A percentile compares a stretch with the other conserved stretches of the same genome.
Evolutionary conservation across 2,797 vertebrate species (phyloP).

Genomic region (Pseudomugil tenellus): DNA sequence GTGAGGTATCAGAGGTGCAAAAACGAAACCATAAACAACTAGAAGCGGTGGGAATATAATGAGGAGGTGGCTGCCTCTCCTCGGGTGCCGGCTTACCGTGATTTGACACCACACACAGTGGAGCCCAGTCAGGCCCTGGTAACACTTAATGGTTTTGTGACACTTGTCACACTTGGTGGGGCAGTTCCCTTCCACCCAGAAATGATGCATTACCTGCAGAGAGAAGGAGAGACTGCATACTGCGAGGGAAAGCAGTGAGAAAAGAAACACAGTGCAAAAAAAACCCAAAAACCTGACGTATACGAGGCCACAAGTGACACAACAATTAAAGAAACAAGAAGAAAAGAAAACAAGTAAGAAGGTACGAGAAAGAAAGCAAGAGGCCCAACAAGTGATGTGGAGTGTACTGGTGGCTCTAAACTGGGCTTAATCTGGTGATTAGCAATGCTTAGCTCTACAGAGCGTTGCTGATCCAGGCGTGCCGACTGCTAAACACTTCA

Average conservation of each 20-base stretch:
- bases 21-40: constrained; percentile 67
- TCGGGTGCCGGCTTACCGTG: constrained; percentile 85
- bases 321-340: constrained; percentile 39
- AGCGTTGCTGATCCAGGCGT: constrained; percentile 65
- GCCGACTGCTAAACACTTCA: constrained; percentile 68
- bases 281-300: constrained; percentile 57
- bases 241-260: constrained; percentile 54
- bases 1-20: constrained; percentile 64
- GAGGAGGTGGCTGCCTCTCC: constrained; percentile 70
- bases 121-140: constrained; percentile 94
- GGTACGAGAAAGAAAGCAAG: constrained; percentile 2
- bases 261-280: constrained; percentile 47
- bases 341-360: constrained; percentile 11
- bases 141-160: constrained; percentile 96
- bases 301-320: constrained; percentile 42
- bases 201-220: constrained; percentile 92
- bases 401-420: constrained; percentile 51
- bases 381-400: constrained; percentile 13
- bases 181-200: constrained; percentile 97
- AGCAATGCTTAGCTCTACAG: constrained; percentile 61
- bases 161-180: constrained; percentile 95
- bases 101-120: constrained; percentile 97
- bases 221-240: constrained; percentile 41
- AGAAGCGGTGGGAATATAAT: constrained; percentile 73
- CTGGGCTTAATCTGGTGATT: constrained; percentile 63